Evolutionary conservation across 2,888 invertebrate species (phyloP).

Genomic region (Atethmia centrago): DNA sequence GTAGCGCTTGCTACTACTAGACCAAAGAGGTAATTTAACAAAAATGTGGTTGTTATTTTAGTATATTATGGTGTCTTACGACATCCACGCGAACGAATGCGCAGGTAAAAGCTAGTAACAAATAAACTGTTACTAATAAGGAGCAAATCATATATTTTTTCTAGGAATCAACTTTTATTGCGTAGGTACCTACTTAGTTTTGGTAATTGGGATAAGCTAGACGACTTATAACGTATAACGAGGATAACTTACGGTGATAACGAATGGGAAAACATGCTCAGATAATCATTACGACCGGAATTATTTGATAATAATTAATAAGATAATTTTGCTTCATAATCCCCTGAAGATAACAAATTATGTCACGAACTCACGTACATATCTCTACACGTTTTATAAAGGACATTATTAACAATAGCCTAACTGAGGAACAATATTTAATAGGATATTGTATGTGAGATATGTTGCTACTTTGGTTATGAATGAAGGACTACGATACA

Average conservation of each 20-base stretch:
- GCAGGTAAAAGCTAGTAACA: no score
- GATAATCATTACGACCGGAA: constrained; percentile 9
- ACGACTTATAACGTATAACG: constrained; percentile 38
- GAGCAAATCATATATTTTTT: not conserved
- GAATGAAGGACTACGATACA: not conserved
- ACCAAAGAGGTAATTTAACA: no score
- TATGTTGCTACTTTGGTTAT: not conserved
- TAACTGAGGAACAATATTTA: not conserved
- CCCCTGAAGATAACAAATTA: constrained; percentile 21
- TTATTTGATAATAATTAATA: constrained; percentile 17
- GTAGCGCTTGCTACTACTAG: no score
- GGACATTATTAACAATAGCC: not conserved
- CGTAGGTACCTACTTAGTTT: constrained; percentile 3
- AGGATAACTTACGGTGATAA: constrained; percentile 16
- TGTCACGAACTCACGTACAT: constrained; percentile 14
- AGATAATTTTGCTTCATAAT: constrained; percentile 25
- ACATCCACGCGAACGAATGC: no score
- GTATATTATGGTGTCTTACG: no score
- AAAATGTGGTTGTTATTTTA: no score
- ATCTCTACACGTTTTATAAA: not conserved
- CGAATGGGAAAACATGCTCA: constrained; percentile 19
- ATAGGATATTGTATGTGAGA: not conserved
- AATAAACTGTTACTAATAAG: not conserved
- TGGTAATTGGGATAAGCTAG: constrained; percentile 22
- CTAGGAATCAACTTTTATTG: not conserved